Evolutionary conservation across 92 coral and sea anemone species (phyloP), one percentile per base, ranked within the genome.

Genomic region (Meandrina meandrites): DNA sequence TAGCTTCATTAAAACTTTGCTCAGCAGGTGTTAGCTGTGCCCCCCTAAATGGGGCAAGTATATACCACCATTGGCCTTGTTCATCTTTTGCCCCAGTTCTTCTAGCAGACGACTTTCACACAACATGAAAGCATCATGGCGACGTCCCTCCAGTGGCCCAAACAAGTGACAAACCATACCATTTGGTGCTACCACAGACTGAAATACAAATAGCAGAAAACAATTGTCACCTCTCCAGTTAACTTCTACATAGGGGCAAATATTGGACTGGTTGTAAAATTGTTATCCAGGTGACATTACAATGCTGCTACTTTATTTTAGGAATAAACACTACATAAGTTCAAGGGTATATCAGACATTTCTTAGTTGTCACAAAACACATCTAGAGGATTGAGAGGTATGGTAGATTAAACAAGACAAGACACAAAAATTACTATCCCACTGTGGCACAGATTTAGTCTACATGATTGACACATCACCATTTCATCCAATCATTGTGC

Each of bases 71-170:
- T 81, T 83, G 15, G 94, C 88, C 53, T 89, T 92, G 21, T 60
- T 75, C 60, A 92, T 17, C 22, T 28, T 67, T 40, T 35, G 22
- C 24, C 75, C 77, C 76, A 91, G 71, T 31, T 89, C 71, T 32
- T 78, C 81, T 1, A 53, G 45, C 6, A 92, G 78, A 22, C 88
- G 88, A 86, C 94, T 92, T 36, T 37, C 87, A 45, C 76, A 32
- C 13, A 92, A 82, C 92, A 92, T 92, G 48, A 89, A 92, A 37
- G 94, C 92, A 81, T 92, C 94, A 60, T 92, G 92, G 18, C 94
- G 15, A 17, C 92, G 81, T 14, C 94, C 94, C 45, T 89, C 92
- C 22, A 91, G 51, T 32, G 92, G 94, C 31, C 92, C 92, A 81
- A 89, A 91, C 76, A 91, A 75, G 79, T 91, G 79, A 36, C 72